Percentiles rank a stretch among this genome's conserved stretches.
Evolutionary conservation across 2,113 vertebrate species (phyloP).

Genomic region (Lutjanus erythropterus): DNA sequence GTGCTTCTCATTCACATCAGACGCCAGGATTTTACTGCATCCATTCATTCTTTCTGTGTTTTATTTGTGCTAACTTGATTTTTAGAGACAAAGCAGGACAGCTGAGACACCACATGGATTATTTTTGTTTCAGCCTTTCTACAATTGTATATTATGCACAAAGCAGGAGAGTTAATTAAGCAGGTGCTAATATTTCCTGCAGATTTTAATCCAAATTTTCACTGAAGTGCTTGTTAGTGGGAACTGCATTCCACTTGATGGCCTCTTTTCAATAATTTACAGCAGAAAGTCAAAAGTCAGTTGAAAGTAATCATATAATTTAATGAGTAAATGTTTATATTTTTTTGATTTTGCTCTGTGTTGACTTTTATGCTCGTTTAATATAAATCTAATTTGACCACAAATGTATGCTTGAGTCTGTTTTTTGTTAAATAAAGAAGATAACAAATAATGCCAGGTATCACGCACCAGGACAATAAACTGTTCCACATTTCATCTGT

Average conservation of each 20-base stretch:
- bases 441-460: not conserved
- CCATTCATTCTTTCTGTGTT: not conserved
- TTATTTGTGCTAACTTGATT: not conserved
- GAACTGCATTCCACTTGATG: not conserved
- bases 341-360: not conserved
- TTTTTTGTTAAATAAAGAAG: not conserved
- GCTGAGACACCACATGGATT: not conserved
- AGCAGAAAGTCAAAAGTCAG: not conserved
- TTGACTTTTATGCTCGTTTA: not conserved
- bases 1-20: constrained; percentile 5
- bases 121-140: not conserved
- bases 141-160: not conserved
- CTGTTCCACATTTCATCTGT: not conserved
- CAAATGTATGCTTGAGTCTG: not conserved
- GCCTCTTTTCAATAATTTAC: not conserved
- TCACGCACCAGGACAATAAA: not conserved
- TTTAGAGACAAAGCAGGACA: not conserved
- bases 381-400: not conserved
- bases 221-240: no score
- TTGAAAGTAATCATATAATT: not conserved
- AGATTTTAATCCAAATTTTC: not conserved
- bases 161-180: not conserved
- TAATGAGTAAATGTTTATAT: not conserved
- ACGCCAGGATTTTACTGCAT: not conserved
- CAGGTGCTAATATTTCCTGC: not conserved